Evolutionary conservation across 1,140 invertebrate species (phyloP), one percentile per base, ranked within the genome.

Genomic region (Pseudomyrmex cubaensis): DNA sequence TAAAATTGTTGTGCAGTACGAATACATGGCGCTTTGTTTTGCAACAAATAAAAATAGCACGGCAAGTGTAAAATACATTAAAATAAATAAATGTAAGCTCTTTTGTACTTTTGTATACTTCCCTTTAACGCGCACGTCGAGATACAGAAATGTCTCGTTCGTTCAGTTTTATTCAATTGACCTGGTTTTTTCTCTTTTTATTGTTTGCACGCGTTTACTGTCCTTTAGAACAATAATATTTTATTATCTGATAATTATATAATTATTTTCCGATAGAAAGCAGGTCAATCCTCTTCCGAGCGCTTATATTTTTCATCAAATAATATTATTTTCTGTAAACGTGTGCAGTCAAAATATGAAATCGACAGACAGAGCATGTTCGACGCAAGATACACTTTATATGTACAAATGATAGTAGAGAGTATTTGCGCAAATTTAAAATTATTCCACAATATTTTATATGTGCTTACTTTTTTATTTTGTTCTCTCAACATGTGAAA

Each of bases 181-280:
- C 54, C 44, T 69, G 50, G 35, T 35, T 35, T 69, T 78, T 75
- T 69, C 2, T 46, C 5, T 46, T 2, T 35, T 1, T 10, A 15
- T 22, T 48, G 10, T 5, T 69, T 25, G 4, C 64, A 8, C 50
- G 17, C 1, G 12, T 80, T 80, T 80, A 35, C 25, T 12, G 44
- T 70, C 35, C 46, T 70, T 50, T 22, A 48, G 54, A 7, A 70
- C 7, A 54, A 54, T n/a, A 70, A 13, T 13, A 54, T 70, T 66
- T 78, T 20, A 69, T 78, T 69, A 48, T 3, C n/a, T n/a, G 44
- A 69, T 80, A 80, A 80, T 80, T 61, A n/a, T 15, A 13, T 54
- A 50, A 72, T 80, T 80, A 80, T 80, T 59, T 35, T 20, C 66
- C 44, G 15, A 25, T 20, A 48, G 10, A 25, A 59, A 80, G 25